Percentiles rank a stretch among this genome's conserved stretches.
Evolutionary conservation across 1,140 invertebrate species (phyloP).

Genomic region (Diplogasteroides magnus): DNA sequence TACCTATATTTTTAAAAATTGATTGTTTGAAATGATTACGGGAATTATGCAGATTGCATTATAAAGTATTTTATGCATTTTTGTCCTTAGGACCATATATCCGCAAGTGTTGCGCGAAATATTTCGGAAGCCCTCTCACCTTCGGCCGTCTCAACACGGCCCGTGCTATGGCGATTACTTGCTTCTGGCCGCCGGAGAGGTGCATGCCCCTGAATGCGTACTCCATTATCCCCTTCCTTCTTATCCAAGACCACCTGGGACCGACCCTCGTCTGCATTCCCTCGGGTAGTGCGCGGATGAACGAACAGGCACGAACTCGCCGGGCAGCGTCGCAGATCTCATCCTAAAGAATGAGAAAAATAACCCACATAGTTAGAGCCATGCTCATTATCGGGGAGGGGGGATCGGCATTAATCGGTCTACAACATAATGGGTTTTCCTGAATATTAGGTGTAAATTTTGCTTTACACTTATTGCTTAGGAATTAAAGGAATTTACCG

Average conservation of each 20-base stretch:
- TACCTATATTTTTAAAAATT: too few relatives aligned
- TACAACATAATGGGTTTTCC: too few relatives aligned
- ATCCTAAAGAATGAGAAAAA: slow-evolving; percentile 9
- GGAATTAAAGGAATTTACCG: too few relatives aligned
- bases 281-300: slow-evolving; percentile 57
- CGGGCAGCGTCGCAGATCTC: slow-evolving; percentile 53
- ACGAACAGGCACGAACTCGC: slow-evolving; percentile 59
- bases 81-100: too few relatives aligned
- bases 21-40: too few relatives aligned
- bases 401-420: too few relatives aligned
- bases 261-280: slow-evolving; percentile 54
- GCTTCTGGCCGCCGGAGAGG: slow-evolving; percentile 48
- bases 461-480: background rate
- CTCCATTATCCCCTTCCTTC: slow-evolving; percentile 6
- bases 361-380: too few relatives aligned
- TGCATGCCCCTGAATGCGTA: slow-evolving; percentile 39
- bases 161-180: slow-evolving; percentile 56
- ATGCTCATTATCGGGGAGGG: too few relatives aligned
- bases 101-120: background rate
- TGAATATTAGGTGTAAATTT: background rate
- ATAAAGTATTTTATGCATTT: background rate
- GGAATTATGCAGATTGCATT: background rate
- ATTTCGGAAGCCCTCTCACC: background rate
- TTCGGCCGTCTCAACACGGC: slow-evolving; percentile 45
- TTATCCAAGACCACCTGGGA: slow-evolving; percentile 41